Percentiles rank a stretch among this genome's conserved stretches.
Evolutionary conservation across 2,888 invertebrate species (phyloP).

Genomic region (Agapostemon virescens): DNA sequence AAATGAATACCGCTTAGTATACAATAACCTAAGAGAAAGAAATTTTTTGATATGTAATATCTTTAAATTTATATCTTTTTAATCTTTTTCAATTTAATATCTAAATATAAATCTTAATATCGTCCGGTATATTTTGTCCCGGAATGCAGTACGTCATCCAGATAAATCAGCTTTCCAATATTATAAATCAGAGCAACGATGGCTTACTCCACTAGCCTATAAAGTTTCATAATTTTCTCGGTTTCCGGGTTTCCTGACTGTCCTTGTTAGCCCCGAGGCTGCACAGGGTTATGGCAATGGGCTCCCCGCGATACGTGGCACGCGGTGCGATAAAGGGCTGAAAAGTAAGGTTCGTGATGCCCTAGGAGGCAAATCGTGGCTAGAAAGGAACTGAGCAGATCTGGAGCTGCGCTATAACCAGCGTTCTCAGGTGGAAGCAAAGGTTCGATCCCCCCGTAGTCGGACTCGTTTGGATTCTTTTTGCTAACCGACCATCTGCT

Average conservation of each 20-base stretch:
- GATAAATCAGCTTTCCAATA: neutral
- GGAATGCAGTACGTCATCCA: too few species aligned
- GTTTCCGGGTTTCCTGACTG: neutral
- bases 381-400: constrained; percentile 36
- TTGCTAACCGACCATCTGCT: constrained; percentile 15
- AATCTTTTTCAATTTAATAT: too few species aligned
- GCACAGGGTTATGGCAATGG: neutral
- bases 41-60: too few species aligned
- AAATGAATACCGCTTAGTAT: too few species aligned
- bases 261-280: neutral
- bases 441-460: neutral
- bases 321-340: constrained; percentile 41
- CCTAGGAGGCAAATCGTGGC: constrained; percentile 47
- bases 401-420: constrained; percentile 13
- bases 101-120: too few species aligned
- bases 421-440: constrained; percentile 20
- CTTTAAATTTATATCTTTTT: too few species aligned
- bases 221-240: neutral
- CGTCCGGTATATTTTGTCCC: too few species aligned
- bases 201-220: neutral
- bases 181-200: neutral
- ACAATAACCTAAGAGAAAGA: too few species aligned
- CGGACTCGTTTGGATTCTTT: constrained; percentile 34
- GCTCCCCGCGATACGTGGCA: neutral
- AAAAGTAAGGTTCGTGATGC: constrained; percentile 45